Evolutionary conservation across 37 sponge, comb jelly and placozoan genomes (phyloP).

Genomic region (Chondrosia reniformis): DNA sequence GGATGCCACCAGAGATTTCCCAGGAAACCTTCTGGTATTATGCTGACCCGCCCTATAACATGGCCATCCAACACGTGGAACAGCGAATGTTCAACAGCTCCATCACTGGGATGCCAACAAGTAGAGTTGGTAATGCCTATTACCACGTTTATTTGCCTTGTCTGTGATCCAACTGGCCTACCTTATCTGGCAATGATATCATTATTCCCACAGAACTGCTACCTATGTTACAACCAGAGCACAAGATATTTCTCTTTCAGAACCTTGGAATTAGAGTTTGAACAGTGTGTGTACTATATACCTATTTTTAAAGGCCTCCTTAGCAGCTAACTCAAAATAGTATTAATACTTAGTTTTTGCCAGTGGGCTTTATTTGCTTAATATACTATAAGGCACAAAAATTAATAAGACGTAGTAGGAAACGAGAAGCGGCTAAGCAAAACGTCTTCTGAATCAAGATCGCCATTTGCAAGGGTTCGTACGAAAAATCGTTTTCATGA

Average conservation of each 20-base stretch:
- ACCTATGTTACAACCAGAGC: not conserved
- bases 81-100: not conserved
- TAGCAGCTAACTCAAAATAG: too few species aligned
- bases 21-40: not conserved
- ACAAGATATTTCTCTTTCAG: not conserved
- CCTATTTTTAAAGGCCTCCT: too few species aligned
- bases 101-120: not conserved
- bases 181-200: not conserved
- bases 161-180: not conserved
- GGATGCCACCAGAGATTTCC: constrained; percentile 22
- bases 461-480: too few species aligned
- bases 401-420: too few species aligned
- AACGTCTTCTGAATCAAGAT: too few species aligned
- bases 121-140: constrained; percentile 15
- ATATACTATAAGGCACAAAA: too few species aligned
- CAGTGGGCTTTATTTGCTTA: too few species aligned
- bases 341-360: too few species aligned
- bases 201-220: not conserved
- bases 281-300: too few species aligned
- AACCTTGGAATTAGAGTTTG: too few species aligned
- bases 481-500: too few species aligned
- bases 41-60: constrained; percentile 3
- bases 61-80: constrained; percentile 8
- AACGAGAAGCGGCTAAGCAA: too few species aligned
- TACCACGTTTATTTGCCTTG: constrained; percentile 12